Base-by-base conservation (phyloP, 2,113 vertebrate genomes). In the Gambusia affinis region DNA sequence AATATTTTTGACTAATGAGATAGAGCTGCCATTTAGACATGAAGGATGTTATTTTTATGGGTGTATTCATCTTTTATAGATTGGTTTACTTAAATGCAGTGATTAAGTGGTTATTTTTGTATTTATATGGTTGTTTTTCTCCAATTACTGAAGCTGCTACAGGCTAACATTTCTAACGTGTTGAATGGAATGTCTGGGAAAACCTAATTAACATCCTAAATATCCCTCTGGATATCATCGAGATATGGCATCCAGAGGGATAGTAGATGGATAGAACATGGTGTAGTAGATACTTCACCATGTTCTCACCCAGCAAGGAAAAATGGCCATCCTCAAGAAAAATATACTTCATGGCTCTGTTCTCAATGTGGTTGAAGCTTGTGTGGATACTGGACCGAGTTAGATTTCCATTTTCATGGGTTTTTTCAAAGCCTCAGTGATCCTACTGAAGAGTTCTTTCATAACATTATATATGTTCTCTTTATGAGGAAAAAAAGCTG, bases 301-400 rank as follows among this genome's bases (percentile, higher is more conserved):
- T 79, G 64, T 85, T 88, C 37, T 75, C 85, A 72, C 76, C 27
- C 72, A 72, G 73, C 61, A 64, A 83, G 86, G 79, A 81, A n/a
- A 78, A 79, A 33, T 6, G 75, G 78, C 68, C 66, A 73, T 68
- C 65, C 79, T 85, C 72, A 29, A 75, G 80, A 84, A 75, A 77
- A 84, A 81, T 86, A 67, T 83, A 78, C 66, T 84, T 90, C 83
- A 91, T 84, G 65, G 74, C 68, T 79, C 42, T 82, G 76, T 88
- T 67, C 64, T 82, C 70, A 37, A 61, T 68, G 64, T 77, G 68
- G 30, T 82, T 80, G 28, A 74, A 84, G 67, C 73, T 60, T 65
- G 6, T 76, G 72, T 82, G 80, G 42, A 86, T 79, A 60, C 77
- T 76, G 73, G 85, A 85, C 68, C 29, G 73, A 79, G 22, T 79